A percentile compares a stretch with the other conserved stretches of the same genome.
Conservation (phyloP, 2,797 vertebrate genomes). For the Sebastes nivosus region DNA sequence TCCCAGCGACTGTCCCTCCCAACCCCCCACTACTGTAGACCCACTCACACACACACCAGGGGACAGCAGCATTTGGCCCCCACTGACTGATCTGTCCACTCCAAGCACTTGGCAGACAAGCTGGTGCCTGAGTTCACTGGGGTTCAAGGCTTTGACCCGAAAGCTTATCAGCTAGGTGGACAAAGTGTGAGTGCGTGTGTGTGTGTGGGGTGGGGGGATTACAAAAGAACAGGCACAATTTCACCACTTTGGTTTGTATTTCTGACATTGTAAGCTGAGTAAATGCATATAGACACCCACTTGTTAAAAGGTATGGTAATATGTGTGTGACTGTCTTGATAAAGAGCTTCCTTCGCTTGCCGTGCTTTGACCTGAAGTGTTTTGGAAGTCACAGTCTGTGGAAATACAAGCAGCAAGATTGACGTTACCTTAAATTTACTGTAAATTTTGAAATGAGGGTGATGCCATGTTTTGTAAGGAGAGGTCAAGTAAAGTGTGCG, state of each 20-base stretch:
- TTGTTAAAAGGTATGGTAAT: slow-evolving; percentile 6
- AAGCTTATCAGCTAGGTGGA: slow-evolving; percentile 54
- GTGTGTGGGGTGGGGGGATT: not conserved
- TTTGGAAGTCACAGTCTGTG: not conserved
- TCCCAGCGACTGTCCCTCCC: slow-evolving; percentile 52
- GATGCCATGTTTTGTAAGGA: not conserved
- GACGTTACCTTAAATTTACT: not conserved
- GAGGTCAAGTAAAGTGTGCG: not conserved
- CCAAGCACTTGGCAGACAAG: slow-evolving; percentile 58
- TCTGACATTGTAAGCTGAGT: slow-evolving; percentile 9
- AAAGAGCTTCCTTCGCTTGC: not conserved
- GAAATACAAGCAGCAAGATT: not conserved
- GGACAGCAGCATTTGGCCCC: slow-evolving; percentile 78
- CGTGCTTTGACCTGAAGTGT: not conserved
- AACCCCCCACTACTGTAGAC: slow-evolving; percentile 63
- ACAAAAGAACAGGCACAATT: slow-evolving; percentile 4
- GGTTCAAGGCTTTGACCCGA: slow-evolving; percentile 66
- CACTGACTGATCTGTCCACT: slow-evolving; percentile 60
- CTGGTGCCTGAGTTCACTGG: slow-evolving; percentile 72
- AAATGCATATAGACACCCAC: slow-evolving; percentile 8
- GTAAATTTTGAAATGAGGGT: not conserved
- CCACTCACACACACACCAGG: slow-evolving; percentile 63
- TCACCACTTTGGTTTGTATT: slow-evolving; percentile 26
- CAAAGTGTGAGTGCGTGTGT: slow-evolving; percentile 20
- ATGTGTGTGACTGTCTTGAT: not conserved